A percentile compares a stretch with the other conserved stretches of the same genome.
phyloP scores from a whole-genome alignment of 2,888 invertebrate species.

The Acanthococcus lagerstroemiae region DNA sequence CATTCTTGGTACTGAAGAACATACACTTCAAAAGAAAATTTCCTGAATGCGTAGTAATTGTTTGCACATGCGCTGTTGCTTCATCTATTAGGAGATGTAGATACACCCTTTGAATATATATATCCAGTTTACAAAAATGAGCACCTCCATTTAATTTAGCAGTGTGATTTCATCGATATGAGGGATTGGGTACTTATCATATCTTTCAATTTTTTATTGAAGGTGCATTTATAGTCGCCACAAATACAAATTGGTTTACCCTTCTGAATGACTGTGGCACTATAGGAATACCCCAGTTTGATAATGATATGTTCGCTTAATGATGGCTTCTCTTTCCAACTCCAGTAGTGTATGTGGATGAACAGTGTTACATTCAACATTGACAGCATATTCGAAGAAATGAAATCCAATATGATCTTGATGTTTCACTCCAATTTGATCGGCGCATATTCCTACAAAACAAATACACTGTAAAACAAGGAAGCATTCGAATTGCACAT shows the following conservation, averaged over 20 bases:
- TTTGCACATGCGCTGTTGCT: background rate
- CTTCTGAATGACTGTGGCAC: too few relatives aligned
- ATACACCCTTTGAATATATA: background rate
- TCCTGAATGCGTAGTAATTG: background rate
- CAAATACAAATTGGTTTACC: too few relatives aligned
- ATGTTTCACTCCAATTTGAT: background rate
- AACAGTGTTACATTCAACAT: constrained; percentile 5
- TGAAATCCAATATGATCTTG: constrained; percentile 4
- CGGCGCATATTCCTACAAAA: constrained; percentile 7
- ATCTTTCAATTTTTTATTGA: too few relatives aligned
- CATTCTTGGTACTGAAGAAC: background rate
- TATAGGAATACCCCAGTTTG: too few relatives aligned
- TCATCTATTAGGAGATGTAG: background rate
- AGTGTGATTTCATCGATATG: too few relatives aligned
- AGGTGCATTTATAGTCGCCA: too few relatives aligned
- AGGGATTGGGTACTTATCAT: too few relatives aligned
- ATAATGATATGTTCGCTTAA: too few relatives aligned
- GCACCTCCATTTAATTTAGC: too few relatives aligned
- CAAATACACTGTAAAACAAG: too few relatives aligned
- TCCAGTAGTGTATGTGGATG: background rate
- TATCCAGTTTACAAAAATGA: background rate
- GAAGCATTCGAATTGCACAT: too few relatives aligned
- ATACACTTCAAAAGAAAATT: background rate
- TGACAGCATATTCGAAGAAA: constrained; percentile 8
- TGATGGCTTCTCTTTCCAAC: too few relatives aligned